These are phyloP conservation scores for Agonopterix arenella DNA, from an alignment of 2,888 invertebrate species.

Conservation along the genomic window DNA sequence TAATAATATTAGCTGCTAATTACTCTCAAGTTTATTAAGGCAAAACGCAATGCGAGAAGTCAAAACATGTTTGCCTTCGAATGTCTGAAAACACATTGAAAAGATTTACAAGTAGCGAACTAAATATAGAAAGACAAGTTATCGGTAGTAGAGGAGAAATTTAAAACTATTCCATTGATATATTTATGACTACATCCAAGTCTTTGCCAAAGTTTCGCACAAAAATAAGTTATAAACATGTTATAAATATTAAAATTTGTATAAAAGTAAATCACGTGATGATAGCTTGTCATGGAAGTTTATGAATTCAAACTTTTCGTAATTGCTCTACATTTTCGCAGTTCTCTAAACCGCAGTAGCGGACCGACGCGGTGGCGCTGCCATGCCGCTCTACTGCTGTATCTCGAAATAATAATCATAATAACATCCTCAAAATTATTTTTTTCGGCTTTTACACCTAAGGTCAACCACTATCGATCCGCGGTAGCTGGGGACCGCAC, in stretches of 20 bases:
- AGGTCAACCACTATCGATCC: conserved; percentile 65
- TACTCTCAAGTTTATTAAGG: too few species aligned
- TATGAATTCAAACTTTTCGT: neutral
- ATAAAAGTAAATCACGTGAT: too few species aligned
- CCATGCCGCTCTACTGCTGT: neutral
- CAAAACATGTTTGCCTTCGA: conserved; percentile 1
- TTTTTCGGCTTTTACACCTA: conserved; percentile 40
- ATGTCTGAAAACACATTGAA: conserved; percentile 7
- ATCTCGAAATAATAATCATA: neutral
- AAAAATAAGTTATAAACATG: too few species aligned
- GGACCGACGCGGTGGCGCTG: neutral
- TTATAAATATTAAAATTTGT: too few species aligned
- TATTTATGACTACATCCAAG: conserved; percentile 20
- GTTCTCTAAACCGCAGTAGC: neutral
- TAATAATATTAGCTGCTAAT: too few species aligned
- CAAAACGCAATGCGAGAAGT: too few species aligned
- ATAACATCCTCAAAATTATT: neutral
- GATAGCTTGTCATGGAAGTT: neutral
- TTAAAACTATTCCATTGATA: conserved; percentile 20
- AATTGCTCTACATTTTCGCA: too few species aligned
- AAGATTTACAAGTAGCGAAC: conserved; percentile 8
- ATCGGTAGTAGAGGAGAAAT: conserved; percentile 18
- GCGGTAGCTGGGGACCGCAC: conserved; percentile 53
- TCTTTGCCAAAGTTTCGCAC: neutral
- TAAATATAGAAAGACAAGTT: conserved; percentile 13